phyloP scores from a whole-genome alignment of 2,113 vertebrate genomes.

The Marcusenius ussheri region DNA sequence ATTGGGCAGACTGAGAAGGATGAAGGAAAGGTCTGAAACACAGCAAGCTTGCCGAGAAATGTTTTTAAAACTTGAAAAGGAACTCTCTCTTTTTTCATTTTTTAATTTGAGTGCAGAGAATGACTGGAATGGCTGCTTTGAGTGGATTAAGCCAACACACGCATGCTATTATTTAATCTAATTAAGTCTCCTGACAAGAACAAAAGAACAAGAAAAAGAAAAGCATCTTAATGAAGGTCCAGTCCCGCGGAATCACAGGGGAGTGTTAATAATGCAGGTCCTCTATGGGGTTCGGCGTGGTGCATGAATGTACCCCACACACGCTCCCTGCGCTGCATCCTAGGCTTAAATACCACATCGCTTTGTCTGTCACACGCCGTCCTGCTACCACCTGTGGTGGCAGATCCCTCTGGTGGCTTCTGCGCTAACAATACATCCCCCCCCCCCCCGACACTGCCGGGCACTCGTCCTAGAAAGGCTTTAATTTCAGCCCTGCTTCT shows the following conservation, averaged over 20 bases:
- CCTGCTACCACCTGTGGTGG: background rate
- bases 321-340: background rate
- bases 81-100: conserved; percentile 49
- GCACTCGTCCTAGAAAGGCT: background rate
- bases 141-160: conserved; percentile 67
- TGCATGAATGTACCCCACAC: background rate
- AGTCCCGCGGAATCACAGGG: conserved; percentile 42
- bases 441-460: background rate
- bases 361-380: background rate
- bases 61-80: conserved; percentile 57
- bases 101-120: conserved; percentile 47
- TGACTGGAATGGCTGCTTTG: conserved; percentile 58
- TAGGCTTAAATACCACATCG: background rate
- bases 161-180: conserved; percentile 66
- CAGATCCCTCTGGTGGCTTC: background rate
- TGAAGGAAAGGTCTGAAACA: conserved; percentile 33
- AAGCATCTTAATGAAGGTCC: conserved; percentile 51
- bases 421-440: background rate
- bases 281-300: background rate
- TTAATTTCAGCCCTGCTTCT: background rate
- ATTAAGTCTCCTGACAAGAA: conserved; percentile 61
- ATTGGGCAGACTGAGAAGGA: conserved; percentile 42
- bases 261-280: conserved; percentile 35
- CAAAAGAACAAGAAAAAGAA: conserved; percentile 50
- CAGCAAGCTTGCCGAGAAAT: conserved; percentile 37